These are phyloP conservation scores for Macaria notata DNA, from an alignment of 2,888 invertebrate genomes.

Conservation along the genomic window DNA sequence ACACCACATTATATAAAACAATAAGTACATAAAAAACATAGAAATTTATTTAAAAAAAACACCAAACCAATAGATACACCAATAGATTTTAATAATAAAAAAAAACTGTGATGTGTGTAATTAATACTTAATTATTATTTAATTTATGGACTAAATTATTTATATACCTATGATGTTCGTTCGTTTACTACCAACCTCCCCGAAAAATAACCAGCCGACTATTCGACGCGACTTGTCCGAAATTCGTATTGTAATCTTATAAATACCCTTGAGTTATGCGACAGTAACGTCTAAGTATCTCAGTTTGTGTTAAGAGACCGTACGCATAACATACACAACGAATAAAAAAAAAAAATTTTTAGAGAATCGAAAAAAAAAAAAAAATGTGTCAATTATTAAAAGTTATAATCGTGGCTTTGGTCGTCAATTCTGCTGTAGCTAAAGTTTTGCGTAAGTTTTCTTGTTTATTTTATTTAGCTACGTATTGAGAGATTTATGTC, in stretches of 20 bases:
- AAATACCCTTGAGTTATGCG: constrained; percentile 13
- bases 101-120: too few relatives aligned
- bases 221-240: too few relatives aligned
- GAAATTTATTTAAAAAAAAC: too few relatives aligned
- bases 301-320: constrained; percentile 40
- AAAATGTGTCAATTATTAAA: constrained; percentile 34
- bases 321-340: constrained; percentile 30
- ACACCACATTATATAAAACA: too few relatives aligned
- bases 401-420: constrained; percentile 24
- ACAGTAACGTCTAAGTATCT: constrained; percentile 19
- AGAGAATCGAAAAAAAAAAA: neutral
- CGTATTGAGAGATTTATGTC: neutral
- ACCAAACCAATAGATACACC: too few relatives aligned
- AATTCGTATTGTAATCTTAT: constrained; percentile 1
- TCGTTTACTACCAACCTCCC: too few relatives aligned
- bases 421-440: constrained; percentile 30
- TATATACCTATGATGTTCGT: too few relatives aligned
- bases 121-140: too few relatives aligned
- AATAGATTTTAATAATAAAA: too few relatives aligned
- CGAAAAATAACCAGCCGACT: too few relatives aligned
- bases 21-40: too few relatives aligned
- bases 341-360: constrained; percentile 1
- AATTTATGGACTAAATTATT: too few relatives aligned
- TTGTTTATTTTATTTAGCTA: neutral
- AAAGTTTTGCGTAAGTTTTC: constrained; percentile 44